phyloP scores from a whole-genome alignment of 2,888 invertebrate species.

The Eristalinus sepulchralis region DNA sequence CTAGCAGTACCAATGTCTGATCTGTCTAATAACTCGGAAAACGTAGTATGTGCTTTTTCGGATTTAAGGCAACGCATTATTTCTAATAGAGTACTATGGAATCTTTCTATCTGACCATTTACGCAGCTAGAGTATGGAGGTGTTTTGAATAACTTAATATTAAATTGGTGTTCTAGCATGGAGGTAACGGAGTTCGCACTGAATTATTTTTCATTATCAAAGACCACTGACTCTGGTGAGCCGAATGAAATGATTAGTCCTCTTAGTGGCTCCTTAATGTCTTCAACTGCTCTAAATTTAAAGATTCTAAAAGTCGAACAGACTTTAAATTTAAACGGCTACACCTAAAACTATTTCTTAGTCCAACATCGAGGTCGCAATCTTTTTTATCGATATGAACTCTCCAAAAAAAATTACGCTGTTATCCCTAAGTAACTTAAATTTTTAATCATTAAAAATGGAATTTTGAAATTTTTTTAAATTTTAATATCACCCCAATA shows the following conservation, averaged over 20 bases:
- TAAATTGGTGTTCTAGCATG: conserved; percentile 23
- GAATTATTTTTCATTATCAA: conserved; percentile 30
- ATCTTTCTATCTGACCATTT: conserved; percentile 25
- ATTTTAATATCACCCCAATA: conserved; percentile 86
- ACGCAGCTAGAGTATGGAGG: conserved; percentile 39
- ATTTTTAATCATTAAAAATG: too few species aligned
- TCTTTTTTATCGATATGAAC: conserved; percentile 87
- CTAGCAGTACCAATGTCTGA: too few species aligned
- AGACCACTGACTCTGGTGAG: not conserved
- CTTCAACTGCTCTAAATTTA: not conserved
- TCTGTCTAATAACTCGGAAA: too few species aligned
- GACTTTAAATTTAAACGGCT: conserved; percentile 85
- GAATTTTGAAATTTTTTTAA: conserved; percentile 82
- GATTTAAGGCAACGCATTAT: conserved; percentile 40
- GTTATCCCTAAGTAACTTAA: conserved; percentile 94
- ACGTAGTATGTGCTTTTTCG: not conserved
- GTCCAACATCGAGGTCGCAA: conserved; percentile 96
- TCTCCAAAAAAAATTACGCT: conserved; percentile 90
- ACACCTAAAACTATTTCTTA: conserved; percentile 86
- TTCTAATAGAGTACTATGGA: conserved; percentile 27
- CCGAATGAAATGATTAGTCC: not conserved
- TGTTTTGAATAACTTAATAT: conserved; percentile 22
- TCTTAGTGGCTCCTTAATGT: not conserved
- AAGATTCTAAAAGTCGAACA: conserved; percentile 92
- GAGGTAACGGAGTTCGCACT: conserved; percentile 13